phyloP scores from a whole-genome alignment of 1,140 invertebrate species.

The Drosophila simulans region DNA sequence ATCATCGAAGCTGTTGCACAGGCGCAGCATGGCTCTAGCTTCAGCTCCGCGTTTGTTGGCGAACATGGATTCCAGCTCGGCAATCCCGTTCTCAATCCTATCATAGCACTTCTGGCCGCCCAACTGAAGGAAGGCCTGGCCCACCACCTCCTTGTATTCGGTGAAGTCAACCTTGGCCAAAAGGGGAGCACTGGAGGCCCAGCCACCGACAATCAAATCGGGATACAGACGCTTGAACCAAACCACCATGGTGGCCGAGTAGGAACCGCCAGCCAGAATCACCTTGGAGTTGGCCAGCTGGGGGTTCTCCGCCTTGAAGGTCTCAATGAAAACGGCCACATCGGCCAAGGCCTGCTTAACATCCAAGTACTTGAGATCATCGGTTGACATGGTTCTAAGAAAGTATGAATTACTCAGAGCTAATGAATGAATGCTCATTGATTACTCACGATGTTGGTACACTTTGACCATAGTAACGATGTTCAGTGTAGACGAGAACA shows the following conservation, averaged over 20 bases:
- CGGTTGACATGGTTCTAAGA: constrained; percentile 85
- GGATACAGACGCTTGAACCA: constrained; percentile 92
- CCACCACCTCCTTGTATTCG: constrained; percentile 69
- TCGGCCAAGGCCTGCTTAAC: constrained; percentile 91
- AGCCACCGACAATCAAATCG: constrained; percentile 89
- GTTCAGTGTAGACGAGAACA: constrained; percentile 89
- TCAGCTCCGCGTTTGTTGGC: constrained; percentile 55
- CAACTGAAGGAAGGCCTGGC: constrained; percentile 58
- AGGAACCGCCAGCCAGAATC: constrained; percentile 91
- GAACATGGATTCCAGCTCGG: constrained; percentile 84
- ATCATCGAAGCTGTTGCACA: constrained; percentile 78
- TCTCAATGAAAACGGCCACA: constrained; percentile 88
- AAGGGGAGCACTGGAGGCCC: constrained; percentile 91
- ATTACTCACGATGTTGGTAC: constrained; percentile 86
- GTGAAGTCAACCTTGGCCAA: constrained; percentile 71
- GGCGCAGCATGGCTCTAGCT: constrained; percentile 77
- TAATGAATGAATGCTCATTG: constrained; percentile 1
- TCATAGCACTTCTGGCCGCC: constrained; percentile 84
- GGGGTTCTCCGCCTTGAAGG: constrained; percentile 85
- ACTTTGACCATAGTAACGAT: constrained; percentile 93
- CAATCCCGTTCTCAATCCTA: constrained; percentile 86
- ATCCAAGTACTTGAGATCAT: constrained; percentile 88
- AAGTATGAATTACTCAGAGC: background rate
- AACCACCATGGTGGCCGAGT: constrained; percentile 90
- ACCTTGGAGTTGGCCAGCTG: constrained; percentile 83